Evolutionary conservation across 1,140 invertebrate genomes (phyloP).

Genomic region (Leptestheria dahalacensis): DNA sequence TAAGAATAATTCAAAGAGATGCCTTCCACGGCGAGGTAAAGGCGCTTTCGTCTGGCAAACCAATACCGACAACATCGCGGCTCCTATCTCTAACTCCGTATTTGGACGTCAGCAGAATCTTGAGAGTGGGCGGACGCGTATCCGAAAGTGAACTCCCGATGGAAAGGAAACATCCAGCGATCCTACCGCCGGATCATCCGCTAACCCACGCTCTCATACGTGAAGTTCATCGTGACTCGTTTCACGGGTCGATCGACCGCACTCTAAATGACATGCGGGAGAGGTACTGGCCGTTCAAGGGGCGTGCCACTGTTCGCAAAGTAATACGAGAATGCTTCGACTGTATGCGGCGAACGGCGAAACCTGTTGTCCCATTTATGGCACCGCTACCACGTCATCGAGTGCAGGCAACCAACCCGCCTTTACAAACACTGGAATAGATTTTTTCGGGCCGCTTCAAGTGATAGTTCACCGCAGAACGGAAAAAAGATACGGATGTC

Average conservation of each 20-base stretch:
- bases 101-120: slow-evolving; percentile 4
- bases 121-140: slow-evolving; percentile 14
- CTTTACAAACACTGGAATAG: slow-evolving; percentile 1
- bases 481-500: not conserved
- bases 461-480: not conserved
- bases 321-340: slow-evolving; percentile 7
- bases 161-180: not conserved
- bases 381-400: slow-evolving; percentile 16
- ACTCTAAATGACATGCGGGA: slow-evolving; percentile 10
- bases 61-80: too few relatives aligned
- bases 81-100: not conserved
- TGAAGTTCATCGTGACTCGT: not conserved
- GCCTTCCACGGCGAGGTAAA: too few relatives aligned
- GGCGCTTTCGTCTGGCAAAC: not conserved
- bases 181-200: not conserved
- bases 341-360: slow-evolving; percentile 3
- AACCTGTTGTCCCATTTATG: slow-evolving; percentile 16
- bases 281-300: slow-evolving; percentile 17
- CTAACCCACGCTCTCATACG: not conserved
- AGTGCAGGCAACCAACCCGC: not conserved
- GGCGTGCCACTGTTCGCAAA: slow-evolving; percentile 4
- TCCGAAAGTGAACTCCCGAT: not conserved
- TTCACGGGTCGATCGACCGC: not conserved
- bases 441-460: not conserved
- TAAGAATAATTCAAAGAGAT: not conserved